These are phyloP conservation scores for Eriosoma lanigerum DNA, from an alignment of 1,140 invertebrate species.

Conservation along the genomic window DNA sequence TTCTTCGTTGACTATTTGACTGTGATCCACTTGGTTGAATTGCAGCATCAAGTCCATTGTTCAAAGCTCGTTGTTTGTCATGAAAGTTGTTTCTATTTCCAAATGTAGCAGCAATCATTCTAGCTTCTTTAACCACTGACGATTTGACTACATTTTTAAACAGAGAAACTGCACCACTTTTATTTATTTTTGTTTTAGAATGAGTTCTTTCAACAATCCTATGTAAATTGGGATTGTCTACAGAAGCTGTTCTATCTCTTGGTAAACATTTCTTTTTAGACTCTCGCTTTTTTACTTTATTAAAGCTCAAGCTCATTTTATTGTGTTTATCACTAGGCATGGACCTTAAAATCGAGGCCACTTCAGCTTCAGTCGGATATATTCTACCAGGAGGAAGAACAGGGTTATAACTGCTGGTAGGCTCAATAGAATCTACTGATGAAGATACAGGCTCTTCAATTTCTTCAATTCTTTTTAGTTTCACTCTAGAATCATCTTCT, in stretches of 20 bases:
- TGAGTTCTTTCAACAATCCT: slow-evolving; percentile 43
- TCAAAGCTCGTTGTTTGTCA: slow-evolving; percentile 52
- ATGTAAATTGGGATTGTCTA: slow-evolving; percentile 39
- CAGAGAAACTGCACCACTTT: slow-evolving; percentile 51
- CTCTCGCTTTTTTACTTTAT: slow-evolving; percentile 60
- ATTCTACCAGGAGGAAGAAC: slow-evolving; percentile 49
- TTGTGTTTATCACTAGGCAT: slow-evolving; percentile 54
- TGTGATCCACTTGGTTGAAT: slow-evolving; percentile 50
- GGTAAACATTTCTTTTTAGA: slow-evolving; percentile 62
- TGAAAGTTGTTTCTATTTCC: slow-evolving; percentile 48
- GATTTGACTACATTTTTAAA: slow-evolving; percentile 55
- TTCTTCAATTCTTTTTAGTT: slow-evolving; percentile 46
- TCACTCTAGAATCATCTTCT: slow-evolving; percentile 42
- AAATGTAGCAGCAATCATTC: slow-evolving; percentile 54
- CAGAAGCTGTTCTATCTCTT: slow-evolving; percentile 56
- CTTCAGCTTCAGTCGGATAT: slow-evolving; percentile 56
- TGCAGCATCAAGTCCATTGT: slow-evolving; percentile 49
- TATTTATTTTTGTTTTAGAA: slow-evolving; percentile 40
- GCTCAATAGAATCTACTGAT: slow-evolving; percentile 47
- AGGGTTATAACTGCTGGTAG: slow-evolving; percentile 33
- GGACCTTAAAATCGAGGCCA: slow-evolving; percentile 56
- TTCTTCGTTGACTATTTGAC: slow-evolving; percentile 40
- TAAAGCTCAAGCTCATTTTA: slow-evolving; percentile 54
- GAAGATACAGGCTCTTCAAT: slow-evolving; percentile 53
- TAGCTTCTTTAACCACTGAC: slow-evolving; percentile 54